These are phyloP conservation scores for Heteromyza rotundicornis DNA, from an alignment of 2,888 invertebrate genomes.

Conservation along the genomic window DNA sequence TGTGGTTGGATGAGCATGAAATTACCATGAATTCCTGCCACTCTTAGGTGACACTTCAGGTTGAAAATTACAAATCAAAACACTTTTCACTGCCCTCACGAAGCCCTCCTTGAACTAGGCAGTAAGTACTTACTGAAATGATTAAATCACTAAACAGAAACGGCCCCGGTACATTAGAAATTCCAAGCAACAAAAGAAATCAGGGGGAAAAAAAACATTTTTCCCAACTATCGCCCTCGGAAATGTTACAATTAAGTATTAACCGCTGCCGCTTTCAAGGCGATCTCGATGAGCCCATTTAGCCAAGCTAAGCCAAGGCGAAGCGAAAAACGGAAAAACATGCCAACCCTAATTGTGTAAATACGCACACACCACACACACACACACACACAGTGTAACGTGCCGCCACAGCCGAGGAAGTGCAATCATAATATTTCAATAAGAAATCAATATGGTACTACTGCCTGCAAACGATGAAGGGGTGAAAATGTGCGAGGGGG, in stretches of 20 bases:
- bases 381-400: not conserved
- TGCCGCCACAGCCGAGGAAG: not conserved
- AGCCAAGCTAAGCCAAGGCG: not conserved
- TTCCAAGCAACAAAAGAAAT: no score
- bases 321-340: not conserved
- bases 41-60: no score
- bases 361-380: not conserved
- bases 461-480: not conserved
- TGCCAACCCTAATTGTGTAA: constrained; percentile 1
- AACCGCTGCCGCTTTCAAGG: not conserved
- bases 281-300: not conserved
- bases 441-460: constrained; percentile 4
- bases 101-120: no score
- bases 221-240: not conserved
- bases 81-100: no score
- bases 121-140: no score
- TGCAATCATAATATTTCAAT: constrained; percentile 7
- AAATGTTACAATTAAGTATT: not conserved
- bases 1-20: no score
- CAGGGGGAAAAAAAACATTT: no score
- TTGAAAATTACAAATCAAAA: no score
- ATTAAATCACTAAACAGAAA: no score
- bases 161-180: no score
- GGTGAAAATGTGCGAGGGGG: no score
- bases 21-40: no score